Percentiles rank a stretch among this genome's conserved stretches.
These are phyloP conservation scores for Tipula lateralis DNA, from an alignment of 2,888 invertebrate species.

Conservation along the genomic window DNA sequence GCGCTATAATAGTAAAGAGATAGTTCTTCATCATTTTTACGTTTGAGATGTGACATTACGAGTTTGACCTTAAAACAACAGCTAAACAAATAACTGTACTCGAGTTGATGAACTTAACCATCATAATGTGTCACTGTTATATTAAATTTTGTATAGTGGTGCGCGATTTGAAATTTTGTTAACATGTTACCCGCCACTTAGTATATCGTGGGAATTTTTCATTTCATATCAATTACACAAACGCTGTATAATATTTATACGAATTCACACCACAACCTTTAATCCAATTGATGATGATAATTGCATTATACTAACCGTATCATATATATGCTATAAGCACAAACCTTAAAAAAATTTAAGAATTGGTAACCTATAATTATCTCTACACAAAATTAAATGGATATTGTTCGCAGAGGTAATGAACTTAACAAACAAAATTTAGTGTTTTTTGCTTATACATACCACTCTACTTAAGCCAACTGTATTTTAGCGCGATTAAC, in stretches of 20 bases:
- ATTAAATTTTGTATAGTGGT: constrained; percentile 19
- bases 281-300: neutral
- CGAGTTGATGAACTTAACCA: constrained; percentile 24
- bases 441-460: neutral
- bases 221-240: neutral
- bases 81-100: neutral
- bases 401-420: neutral
- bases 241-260: neutral
- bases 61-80: constrained; percentile 13
- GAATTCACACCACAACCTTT: neutral
- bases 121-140: constrained; percentile 11
- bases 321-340: neutral
- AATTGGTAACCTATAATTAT: neutral
- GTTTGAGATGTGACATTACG: constrained; percentile 11
- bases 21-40: neutral
- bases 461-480: neutral
- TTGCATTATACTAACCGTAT: neutral
- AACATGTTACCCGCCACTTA: neutral
- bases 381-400: neutral
- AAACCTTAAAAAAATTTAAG: neutral
- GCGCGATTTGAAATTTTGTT: neutral
- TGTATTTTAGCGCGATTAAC: constrained; percentile 13
- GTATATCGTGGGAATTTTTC: neutral
- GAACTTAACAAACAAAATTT: neutral
- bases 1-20: neutral